Base-by-base conservation (phyloP, 2,888 invertebrate genomes). In the Caradrina clavipalpis region DNA sequence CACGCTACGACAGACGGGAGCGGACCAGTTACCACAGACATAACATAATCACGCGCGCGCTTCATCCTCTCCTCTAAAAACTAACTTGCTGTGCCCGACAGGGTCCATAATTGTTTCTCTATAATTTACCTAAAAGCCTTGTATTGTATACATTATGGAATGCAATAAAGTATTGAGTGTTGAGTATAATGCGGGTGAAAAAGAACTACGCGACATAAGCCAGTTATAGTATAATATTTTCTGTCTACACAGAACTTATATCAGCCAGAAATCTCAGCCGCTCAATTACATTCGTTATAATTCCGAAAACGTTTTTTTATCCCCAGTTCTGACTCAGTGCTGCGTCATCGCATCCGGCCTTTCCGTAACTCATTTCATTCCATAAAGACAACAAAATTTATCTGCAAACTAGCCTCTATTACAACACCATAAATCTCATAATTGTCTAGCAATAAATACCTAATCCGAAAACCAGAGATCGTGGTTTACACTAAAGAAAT, bases 321-420 rank as follows among this genome's bases (percentile, higher is more conserved):
- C 42, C 50, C 45, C 42, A 47, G 53, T 69, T 71, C 53, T 66
- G 70, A 55, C 19, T 63, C 63, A 69, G 7, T 62, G 78, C 78
- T 73, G 62, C 68, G 53, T 82, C 82, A 82, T 76, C 69, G 55
- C 49, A 73, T 81, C 76, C 78, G 71, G 62, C 35, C 58, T 15
- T 35, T 51, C 53, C 63, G 21, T 15, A 50, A 42, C 47, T 19
- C 50, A 55, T 49, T 58, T 35, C 47, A 71, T 13, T 39, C n/a
- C 54, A 39, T 45, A 60, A 70, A 42, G 51, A 55, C 21, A 45
- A n/a, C 51, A 17, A 55, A 39, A 53, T 1, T 7, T 47, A 22
- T 64, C 11, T 6, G 19, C 8, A 82, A n/a, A 76, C 59, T 26
- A 10, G 51, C 22, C 72, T 56, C 22, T 82, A 80, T 65, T 13